Percentiles rank a stretch among this genome's conserved stretches.
phyloP scores from a whole-genome alignment of 2,888 invertebrate species.

The Andrena dorsata region DNA sequence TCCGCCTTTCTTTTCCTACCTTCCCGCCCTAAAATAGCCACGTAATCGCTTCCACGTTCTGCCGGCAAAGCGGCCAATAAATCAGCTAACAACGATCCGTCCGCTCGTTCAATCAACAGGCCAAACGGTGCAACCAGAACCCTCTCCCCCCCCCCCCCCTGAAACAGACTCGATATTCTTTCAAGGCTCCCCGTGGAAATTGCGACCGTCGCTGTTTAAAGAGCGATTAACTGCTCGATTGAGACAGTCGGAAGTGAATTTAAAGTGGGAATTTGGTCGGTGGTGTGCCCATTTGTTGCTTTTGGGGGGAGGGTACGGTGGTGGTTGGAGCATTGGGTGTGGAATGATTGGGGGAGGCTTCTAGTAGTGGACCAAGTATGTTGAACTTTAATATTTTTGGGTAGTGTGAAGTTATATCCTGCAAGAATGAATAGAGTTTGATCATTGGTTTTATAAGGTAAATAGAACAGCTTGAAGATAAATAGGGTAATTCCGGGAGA shows the following conservation, averaged over 20 bases:
- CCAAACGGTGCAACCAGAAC: background rate
- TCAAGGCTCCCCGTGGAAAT: background rate
- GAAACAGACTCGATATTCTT: slow-evolving; percentile 37
- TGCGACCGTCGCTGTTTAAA: slow-evolving; percentile 10
- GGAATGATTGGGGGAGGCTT: too few relatives aligned
- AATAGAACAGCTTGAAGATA: too few relatives aligned
- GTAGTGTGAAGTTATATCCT: too few relatives aligned
- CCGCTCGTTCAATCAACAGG: slow-evolving; percentile 54
- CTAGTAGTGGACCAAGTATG: too few relatives aligned
- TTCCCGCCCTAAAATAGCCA: slow-evolving; percentile 36
- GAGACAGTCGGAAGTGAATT: slow-evolving; percentile 1
- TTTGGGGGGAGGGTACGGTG: background rate
- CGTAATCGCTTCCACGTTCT: slow-evolving; percentile 59
- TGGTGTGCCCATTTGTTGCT: background rate
- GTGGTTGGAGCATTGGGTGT: too few relatives aligned
- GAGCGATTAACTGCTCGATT: slow-evolving; percentile 14
- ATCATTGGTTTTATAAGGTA: too few relatives aligned
- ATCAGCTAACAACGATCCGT: slow-evolving; percentile 57
- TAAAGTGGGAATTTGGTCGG: background rate
- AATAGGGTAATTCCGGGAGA: too few relatives aligned
- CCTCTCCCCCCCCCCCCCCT: background rate
- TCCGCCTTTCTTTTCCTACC: slow-evolving; percentile 25
- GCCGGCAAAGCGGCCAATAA: slow-evolving; percentile 57
- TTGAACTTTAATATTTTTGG: too few relatives aligned
- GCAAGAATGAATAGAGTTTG: too few relatives aligned